Conservation (phyloP, 2,888 invertebrate genomes). For the Leptarthrus brevirostris region DNA sequence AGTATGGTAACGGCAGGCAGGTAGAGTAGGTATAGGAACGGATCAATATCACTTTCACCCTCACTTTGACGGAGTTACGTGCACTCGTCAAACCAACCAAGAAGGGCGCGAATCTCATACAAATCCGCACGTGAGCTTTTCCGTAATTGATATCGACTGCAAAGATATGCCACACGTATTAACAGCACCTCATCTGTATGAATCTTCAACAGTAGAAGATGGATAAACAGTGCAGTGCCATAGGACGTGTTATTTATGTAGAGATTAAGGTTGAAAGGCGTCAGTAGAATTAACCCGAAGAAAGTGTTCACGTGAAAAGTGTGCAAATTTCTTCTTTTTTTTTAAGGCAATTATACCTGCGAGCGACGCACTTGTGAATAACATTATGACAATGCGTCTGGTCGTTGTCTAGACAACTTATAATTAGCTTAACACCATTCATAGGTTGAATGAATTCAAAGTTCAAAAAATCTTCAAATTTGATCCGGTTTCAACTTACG, state of each 20-base stretch:
- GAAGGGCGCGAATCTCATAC: conserved; percentile 34
- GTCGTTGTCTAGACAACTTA: no score
- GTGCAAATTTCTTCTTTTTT: no score
- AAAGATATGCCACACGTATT: conserved; percentile 24
- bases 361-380: no score
- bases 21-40: no score
- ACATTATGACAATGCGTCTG: no score
- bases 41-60: conserved; percentile 47
- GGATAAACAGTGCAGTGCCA: no score
- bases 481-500: no score
- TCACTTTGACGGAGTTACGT: conserved; percentile 22
- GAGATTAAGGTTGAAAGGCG: not conserved
- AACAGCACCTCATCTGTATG: conserved; percentile 29
- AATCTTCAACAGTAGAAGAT: not conserved
- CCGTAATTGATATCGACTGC: conserved; percentile 35
- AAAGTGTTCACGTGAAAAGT: not conserved
- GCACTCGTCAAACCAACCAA: conserved; percentile 18
- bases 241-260: no score
- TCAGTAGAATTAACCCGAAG: not conserved
- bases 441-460: no score
- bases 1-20: not conserved
- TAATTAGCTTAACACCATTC: no score
- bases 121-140: conserved; percentile 26
- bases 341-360: no score
- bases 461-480: no score